Base-by-base conservation (phyloP, 1,140 invertebrate genomes). In the Orussus abietinus region DNA sequence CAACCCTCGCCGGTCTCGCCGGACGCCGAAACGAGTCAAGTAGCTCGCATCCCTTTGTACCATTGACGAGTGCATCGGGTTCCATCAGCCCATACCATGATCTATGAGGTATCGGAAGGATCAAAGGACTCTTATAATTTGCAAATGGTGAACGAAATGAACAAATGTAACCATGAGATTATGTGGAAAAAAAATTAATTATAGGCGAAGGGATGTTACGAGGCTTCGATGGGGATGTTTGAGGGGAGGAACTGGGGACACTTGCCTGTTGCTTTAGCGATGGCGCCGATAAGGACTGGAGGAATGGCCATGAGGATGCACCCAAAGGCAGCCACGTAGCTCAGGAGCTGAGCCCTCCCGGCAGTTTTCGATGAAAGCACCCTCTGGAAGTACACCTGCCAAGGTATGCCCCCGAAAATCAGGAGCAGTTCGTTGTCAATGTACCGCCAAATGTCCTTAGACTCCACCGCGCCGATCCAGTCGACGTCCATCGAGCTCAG, bases 311-410 rank as follows among this genome's bases (percentile, higher is more conserved):
- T 96, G 36, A 98, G 74, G 47, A 98, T 83, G 69, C 95, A 98
- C 9, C 94, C 95, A 41, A 91, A 69, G 7, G 93, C 94, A 1
- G 96, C 96, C 14, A 97, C 90, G 69, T 95, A 98, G n/a, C 92
- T 97, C 34, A 99, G 75, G 13, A 96, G 65, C 74, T 98, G 92
- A 5, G 96, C 96, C 42, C 92, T 82, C 1, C 82, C 80, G 1
- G 94, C 93, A 1, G 92, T 91, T 76, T 94, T 95, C 49, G 92
- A 93, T 22, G 94, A 97, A 37, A 99, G 73, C 0, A 99, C 96
- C 28, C 96, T 75, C 76, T 99, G 96, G 73, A 98, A 98, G 65
- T 98, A 98, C 3, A 97, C 94, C 85, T 92, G 75, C 96, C 96
- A 99, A 0, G 96, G 96, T 55, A 99, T 98, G 15, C 96, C 96